Evolutionary conservation across 1,140 invertebrate species (phyloP).

Genomic region (Heliothis virescens): DNA sequence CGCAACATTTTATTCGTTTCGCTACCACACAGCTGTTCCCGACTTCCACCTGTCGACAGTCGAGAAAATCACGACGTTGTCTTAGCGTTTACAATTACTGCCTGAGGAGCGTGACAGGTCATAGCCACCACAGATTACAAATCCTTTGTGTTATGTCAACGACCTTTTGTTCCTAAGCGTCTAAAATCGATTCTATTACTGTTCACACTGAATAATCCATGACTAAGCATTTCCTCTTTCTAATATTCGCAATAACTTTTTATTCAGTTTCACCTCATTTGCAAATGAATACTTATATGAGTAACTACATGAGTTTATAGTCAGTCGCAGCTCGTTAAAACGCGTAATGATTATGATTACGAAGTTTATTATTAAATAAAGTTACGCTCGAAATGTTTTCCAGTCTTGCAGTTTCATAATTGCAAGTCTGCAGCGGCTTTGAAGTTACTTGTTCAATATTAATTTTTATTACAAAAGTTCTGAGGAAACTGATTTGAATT

Average conservation of each 20-base stretch:
- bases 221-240: conserved; percentile 1
- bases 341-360: conserved; percentile 20
- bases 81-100: neutral
- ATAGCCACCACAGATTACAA: conserved; percentile 42
- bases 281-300: conserved; percentile 9
- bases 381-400: conserved; percentile 4
- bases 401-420: neutral
- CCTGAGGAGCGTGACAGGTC: conserved; percentile 40
- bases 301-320: neutral
- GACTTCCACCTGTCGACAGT: conserved; percentile 27
- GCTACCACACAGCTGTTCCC: conserved; percentile 39
- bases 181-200: conserved; percentile 5
- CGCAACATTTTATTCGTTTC: conserved; percentile 34
- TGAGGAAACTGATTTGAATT: conserved; percentile 11
- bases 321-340: conserved; percentile 2
- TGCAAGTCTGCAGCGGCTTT: conserved; percentile 2
- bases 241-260: conserved; percentile 10
- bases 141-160: conserved; percentile 42
- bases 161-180: conserved; percentile 33
- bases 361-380: conserved; percentile 43
- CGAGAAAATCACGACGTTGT: conserved; percentile 19
- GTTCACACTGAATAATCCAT: conserved; percentile 10
- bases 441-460: conserved; percentile 17
- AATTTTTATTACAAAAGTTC: conserved; percentile 31
- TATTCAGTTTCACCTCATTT: neutral